A percentile compares a stretch with the other conserved stretches of the same genome.
Conservation (phyloP, 2,888 invertebrate genomes). For the Prosapia bicincta region DNA sequence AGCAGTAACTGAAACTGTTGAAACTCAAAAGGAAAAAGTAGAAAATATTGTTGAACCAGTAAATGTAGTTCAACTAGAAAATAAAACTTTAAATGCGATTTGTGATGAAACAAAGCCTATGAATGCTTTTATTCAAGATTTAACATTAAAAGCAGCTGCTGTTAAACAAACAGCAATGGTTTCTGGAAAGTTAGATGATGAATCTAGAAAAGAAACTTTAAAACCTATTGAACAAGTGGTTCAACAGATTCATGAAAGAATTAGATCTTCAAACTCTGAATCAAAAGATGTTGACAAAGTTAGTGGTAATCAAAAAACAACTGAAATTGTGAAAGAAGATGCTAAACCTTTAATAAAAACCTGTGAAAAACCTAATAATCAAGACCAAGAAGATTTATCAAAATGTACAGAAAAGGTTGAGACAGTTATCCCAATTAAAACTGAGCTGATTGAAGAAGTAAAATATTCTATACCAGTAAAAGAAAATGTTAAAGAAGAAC, state of each 20-base stretch:
- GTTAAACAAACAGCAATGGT: slow-evolving; percentile 13
- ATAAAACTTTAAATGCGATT: slow-evolving; percentile 12
- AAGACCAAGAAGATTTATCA: background rate
- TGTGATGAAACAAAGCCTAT: slow-evolving; percentile 33
- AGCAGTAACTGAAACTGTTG: slow-evolving; percentile 8
- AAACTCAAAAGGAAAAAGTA: background rate
- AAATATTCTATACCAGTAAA: background rate
- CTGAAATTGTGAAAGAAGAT: slow-evolving; percentile 5
- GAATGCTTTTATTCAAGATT: slow-evolving; percentile 37
- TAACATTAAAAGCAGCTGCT: slow-evolving; percentile 31
- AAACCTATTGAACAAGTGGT: slow-evolving; percentile 35
- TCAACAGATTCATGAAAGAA: slow-evolving; percentile 32
- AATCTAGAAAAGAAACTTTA: slow-evolving; percentile 24
- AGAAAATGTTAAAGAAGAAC: background rate
- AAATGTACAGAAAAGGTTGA: slow-evolving; percentile 1
- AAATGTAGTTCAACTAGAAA: slow-evolving; percentile 9
- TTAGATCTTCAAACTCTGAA: slow-evolving; percentile 26
- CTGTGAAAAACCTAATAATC: background rate
- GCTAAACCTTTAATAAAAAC: background rate
- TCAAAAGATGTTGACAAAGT: slow-evolving; percentile 27
- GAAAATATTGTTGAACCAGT: slow-evolving; percentile 24
- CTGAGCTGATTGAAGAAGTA: slow-evolving; percentile 3
- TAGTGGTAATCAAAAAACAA: slow-evolving; percentile 2
- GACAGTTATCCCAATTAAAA: slow-evolving; percentile 1
- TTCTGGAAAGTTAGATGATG: slow-evolving; percentile 7